phyloP scores from a whole-genome alignment of 2,888 invertebrate genomes.

The Pimpla rufipes region DNA sequence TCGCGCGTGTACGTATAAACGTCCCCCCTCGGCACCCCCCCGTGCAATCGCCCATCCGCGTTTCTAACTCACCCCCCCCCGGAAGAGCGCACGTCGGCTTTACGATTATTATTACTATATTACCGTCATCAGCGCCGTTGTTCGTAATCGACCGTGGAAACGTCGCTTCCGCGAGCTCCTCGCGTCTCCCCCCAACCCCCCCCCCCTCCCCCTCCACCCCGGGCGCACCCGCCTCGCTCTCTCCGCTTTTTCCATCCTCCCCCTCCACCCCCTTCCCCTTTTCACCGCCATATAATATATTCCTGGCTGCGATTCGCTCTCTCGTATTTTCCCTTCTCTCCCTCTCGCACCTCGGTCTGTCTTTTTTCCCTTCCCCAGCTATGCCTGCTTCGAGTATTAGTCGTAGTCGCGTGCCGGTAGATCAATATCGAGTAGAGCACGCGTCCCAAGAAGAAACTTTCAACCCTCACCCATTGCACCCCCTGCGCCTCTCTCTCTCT shows the following conservation, averaged over 20 bases:
- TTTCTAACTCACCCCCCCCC: constrained; percentile 47
- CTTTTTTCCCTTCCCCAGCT: not conserved
- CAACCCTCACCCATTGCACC: constrained; percentile 23
- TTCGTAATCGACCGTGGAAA: constrained; percentile 66
- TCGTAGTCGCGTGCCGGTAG: constrained; percentile 64
- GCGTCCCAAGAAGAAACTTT: constrained; percentile 59
- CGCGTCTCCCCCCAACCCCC: constrained; percentile 11
- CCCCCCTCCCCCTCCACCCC: constrained; percentile 16
- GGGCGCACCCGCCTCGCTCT: constrained; percentile 31
- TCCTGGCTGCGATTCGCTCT: constrained; percentile 11
- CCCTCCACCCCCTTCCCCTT: constrained; percentile 7
- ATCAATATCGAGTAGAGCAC: constrained; percentile 66
- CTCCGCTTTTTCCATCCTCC: constrained; percentile 23
- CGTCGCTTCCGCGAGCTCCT: constrained; percentile 46
- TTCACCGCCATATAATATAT: constrained; percentile 19
- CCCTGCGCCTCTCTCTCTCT: not conserved
- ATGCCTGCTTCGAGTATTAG: constrained; percentile 20
- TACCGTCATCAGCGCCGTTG: constrained; percentile 66
- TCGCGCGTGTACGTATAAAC: constrained; percentile 54
- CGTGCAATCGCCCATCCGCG: constrained; percentile 46
- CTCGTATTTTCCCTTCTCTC: constrained; percentile 7
- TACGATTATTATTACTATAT: constrained; percentile 67
- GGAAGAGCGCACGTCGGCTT: constrained; percentile 54
- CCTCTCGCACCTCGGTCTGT: not conserved
- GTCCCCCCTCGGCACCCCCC: constrained; percentile 45